Evolutionary conservation across 2,888 invertebrate species (phyloP), one percentile per base, ranked within the genome.

Genomic region (Andrena hattorfiana): DNA sequence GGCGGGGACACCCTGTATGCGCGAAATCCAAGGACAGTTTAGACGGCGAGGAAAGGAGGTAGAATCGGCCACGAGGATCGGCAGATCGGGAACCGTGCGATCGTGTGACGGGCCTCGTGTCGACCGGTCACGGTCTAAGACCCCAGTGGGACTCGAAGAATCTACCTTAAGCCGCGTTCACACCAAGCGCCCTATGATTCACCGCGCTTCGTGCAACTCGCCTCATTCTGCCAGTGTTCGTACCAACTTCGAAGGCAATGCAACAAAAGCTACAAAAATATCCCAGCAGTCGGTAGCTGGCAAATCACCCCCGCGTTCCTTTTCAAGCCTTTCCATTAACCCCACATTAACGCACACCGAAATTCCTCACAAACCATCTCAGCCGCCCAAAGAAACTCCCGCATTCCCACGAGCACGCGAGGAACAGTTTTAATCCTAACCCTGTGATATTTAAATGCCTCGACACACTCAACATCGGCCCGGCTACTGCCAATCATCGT

Each of bases 31-130:
- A 78, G 83, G 77, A 85, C 71, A 76, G 85, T 81, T 81, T 76
- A 72, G 68, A 77, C 82, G 75, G 67, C 48, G 74, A 86, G 77
- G 81, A 89, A 84, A 86, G 83, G 84, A 85, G 82, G 72, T 72
- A 73, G 83, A 79, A 89, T 85, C 85, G 87, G 71, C 63, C 72
- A 75, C 66, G 78, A 77, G 82, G 87, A 89, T 81, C 83, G 85
- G 75, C 78, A 77, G 81, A 87, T 87, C 89, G 79, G 80, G 78
- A 78, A 89, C 82, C 87, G 78, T 87, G 89, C 85, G 85, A 89
- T 88, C 89, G 89, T 89, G 84, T 89, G 89, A 89, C 87, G 84
- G 78, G 72, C 72, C 79, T 68, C 84, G 88, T 80, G 89, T 89
- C 85, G 87, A 83, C 87, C 71, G 87, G 87, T 89, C 88, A 89